Percentiles rank a stretch among this genome's conserved stretches.
Conservation (phyloP, 2,888 invertebrate genomes). For the Asteroscopus sphinx region DNA sequence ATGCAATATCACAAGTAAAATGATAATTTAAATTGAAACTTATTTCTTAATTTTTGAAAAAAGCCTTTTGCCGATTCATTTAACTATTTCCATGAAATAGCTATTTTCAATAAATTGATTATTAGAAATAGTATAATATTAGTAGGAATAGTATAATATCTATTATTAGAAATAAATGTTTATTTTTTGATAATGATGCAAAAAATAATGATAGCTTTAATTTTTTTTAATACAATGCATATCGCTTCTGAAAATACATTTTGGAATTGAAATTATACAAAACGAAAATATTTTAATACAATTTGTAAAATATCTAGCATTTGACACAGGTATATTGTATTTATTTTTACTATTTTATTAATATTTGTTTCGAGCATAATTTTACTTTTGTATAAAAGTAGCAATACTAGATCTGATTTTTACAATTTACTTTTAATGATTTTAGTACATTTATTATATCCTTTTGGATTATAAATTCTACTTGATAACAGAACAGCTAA, state of each 20-base stretch:
- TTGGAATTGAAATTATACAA: slow-evolving; percentile 50
- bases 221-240: slow-evolving; percentile 38
- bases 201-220: slow-evolving; percentile 39
- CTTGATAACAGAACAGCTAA: slow-evolving; percentile 5
- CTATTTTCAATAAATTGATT: background rate
- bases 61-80: too few relatives aligned
- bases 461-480: slow-evolving; percentile 13
- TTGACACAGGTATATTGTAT: slow-evolving; percentile 38
- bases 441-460: slow-evolving; percentile 5
- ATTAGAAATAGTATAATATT: background rate
- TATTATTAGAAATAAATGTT: background rate
- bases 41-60: too few relatives aligned
- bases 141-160: background rate
- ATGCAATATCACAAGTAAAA: too few relatives aligned
- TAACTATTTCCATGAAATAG: too few relatives aligned
- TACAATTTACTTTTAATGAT: background rate
- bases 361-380: slow-evolving; percentile 23
- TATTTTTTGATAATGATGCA: slow-evolving; percentile 20
- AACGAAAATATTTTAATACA: slow-evolving; percentile 22
- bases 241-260: slow-evolving; percentile 36
- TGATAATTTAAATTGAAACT: too few relatives aligned
- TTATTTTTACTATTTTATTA: slow-evolving; percentile 25
- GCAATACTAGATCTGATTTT: slow-evolving; percentile 12
- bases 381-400: slow-evolving; percentile 10
- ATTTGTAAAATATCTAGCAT: slow-evolving; percentile 7